phyloP scores from a whole-genome alignment of 1,140 invertebrate genomes.

The Apolygus lucorum region DNA sequence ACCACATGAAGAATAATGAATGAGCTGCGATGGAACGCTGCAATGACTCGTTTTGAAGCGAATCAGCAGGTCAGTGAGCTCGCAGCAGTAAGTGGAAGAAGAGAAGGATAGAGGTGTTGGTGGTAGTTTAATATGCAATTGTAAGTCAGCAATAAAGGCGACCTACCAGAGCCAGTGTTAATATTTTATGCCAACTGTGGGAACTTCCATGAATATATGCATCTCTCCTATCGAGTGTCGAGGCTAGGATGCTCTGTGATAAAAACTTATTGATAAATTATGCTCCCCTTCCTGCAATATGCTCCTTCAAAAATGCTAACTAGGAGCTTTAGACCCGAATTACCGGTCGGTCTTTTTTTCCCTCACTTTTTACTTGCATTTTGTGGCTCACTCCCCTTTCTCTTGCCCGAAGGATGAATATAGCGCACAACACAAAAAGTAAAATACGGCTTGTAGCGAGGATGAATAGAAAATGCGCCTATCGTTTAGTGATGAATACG shows the following conservation, averaged over 20 bases:
- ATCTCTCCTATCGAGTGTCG: constrained; percentile 16
- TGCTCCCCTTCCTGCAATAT: constrained; percentile 18
- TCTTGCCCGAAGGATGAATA: too few relatives aligned
- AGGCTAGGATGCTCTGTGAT: constrained; percentile 8
- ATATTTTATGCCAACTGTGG: constrained; percentile 20
- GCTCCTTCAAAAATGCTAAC: constrained; percentile 20
- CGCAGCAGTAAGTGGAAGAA: too few relatives aligned
- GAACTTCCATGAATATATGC: constrained; percentile 16
- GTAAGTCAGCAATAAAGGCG: constrained; percentile 16
- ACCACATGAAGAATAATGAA: too few relatives aligned
- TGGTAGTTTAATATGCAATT: constrained; percentile 15
- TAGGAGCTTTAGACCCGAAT: constrained; percentile 8
- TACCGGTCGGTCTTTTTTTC: neutral
- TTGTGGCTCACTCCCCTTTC: too few relatives aligned
- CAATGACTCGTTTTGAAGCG: too few relatives aligned
- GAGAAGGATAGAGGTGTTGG: neutral
- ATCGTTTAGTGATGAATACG: too few relatives aligned
- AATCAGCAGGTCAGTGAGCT: too few relatives aligned
- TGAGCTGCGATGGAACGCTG: too few relatives aligned
- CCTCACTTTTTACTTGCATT: too few relatives aligned
- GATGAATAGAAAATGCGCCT: too few relatives aligned
- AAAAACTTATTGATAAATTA: constrained; percentile 21
- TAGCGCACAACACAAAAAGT: too few relatives aligned
- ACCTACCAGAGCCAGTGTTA: constrained; percentile 7
- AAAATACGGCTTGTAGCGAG: too few relatives aligned